Percentiles rank a stretch among this genome's conserved stretches.
Evolutionary conservation across 2,113 vertebrate genomes (phyloP).

Genomic region (Phylloscopus trochilus): DNA sequence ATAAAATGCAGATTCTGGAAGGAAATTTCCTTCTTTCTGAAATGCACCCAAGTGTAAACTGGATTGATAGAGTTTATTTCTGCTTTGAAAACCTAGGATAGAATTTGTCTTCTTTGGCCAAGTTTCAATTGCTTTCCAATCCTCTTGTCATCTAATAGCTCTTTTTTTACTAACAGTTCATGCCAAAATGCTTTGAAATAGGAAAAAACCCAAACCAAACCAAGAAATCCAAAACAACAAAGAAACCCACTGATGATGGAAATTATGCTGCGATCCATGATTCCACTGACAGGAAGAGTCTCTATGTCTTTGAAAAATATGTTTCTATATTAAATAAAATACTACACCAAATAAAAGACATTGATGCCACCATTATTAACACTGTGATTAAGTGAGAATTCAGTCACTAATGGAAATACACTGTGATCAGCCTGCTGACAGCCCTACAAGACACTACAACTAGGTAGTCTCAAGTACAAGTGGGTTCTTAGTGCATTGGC

Average conservation of each 20-base stretch:
- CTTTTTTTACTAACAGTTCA: not conserved
- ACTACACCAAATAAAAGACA: not conserved
- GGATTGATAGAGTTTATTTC: not conserved
- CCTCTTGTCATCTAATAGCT: not conserved
- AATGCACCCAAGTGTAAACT: not conserved
- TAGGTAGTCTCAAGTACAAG: too few relatives aligned
- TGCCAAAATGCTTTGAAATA: not conserved
- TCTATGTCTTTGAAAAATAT: not conserved
- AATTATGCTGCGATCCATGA: not conserved
- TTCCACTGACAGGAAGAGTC: not conserved
- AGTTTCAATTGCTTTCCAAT: not conserved
- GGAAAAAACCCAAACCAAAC: not conserved
- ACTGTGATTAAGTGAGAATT: not conserved
- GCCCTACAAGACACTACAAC: not conserved
- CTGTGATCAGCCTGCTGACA: not conserved
- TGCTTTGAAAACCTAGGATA: not conserved
- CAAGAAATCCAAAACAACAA: not conserved
- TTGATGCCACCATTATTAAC: not conserved
- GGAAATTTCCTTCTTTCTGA: not conserved
- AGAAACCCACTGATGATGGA: fast-evolving
- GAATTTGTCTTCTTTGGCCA: not conserved
- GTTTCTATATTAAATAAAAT: not conserved
- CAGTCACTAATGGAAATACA: not conserved
- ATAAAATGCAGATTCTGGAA: not conserved
- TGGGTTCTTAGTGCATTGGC: not conserved